phyloP scores from a whole-genome alignment of 2,113 vertebrate species.

The Pelobates fuscus region DNA sequence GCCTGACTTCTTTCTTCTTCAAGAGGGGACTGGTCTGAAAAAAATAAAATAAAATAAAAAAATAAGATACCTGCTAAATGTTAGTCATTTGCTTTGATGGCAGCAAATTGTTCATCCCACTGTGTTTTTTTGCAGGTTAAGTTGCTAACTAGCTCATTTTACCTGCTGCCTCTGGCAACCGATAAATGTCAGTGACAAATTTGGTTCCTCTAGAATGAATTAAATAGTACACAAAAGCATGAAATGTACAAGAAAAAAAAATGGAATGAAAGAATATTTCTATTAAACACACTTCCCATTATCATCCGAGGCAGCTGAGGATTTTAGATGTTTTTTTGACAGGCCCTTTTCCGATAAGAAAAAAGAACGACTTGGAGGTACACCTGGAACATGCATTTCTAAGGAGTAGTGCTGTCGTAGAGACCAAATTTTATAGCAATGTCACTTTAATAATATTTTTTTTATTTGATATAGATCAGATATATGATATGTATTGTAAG shows the following conservation, averaged over 20 bases:
- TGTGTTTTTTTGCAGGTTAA: constrained; percentile 76
- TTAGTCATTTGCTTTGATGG: constrained; percentile 82
- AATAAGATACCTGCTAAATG: constrained; percentile 81
- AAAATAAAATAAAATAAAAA: constrained; percentile 83
- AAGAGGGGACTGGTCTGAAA: constrained; percentile 71
- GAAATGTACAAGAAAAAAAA: constrained; percentile 70
- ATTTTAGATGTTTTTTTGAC: constrained; percentile 78
- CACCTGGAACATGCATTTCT: no score
- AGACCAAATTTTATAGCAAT: no score
- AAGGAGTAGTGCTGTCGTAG: no score
- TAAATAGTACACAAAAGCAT: constrained; percentile 85
- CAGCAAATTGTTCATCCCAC: constrained; percentile 80
- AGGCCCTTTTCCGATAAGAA: constrained; percentile 16
- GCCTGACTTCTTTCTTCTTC: constrained; percentile 78
- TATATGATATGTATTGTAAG: no score
- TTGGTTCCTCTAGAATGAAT: constrained; percentile 83
- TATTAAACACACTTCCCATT: constrained; percentile 81
- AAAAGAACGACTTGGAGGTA: no score
- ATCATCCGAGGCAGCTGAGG: constrained; percentile 78
- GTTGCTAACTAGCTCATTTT: constrained; percentile 92
- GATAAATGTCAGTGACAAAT: constrained; percentile 95
- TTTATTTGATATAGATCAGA: no score
- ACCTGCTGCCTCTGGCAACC: constrained; percentile 88
- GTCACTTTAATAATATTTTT: no score
- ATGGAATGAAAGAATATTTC: constrained; percentile 72